These are phyloP conservation scores for Heliconius nattereri DNA, from an alignment of 1,140 invertebrate species.

Conservation along the genomic window DNA sequence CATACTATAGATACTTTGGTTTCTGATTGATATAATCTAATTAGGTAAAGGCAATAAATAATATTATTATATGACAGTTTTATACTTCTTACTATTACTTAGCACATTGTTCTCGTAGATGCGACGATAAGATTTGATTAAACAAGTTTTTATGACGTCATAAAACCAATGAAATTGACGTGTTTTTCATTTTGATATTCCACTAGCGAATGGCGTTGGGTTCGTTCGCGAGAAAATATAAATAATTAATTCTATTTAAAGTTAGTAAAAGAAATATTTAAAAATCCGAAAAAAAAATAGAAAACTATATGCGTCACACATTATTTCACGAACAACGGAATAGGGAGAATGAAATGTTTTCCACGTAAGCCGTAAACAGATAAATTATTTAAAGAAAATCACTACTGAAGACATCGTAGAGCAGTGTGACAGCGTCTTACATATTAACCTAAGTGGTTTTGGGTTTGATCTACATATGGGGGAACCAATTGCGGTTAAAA, in stretches of 20 bases:
- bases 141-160: slow-evolving; percentile 36
- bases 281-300: too few relatives aligned
- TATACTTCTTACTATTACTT: slow-evolving; percentile 27
- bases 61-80: slow-evolving; percentile 12
- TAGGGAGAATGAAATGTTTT: too few relatives aligned
- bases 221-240: not conserved
- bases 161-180: slow-evolving; percentile 17
- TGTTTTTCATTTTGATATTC: slow-evolving; percentile 23
- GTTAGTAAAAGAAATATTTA: too few relatives aligned
- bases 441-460: too few relatives aligned
- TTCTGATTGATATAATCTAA: not conserved
- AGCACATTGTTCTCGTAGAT: slow-evolving; percentile 26
- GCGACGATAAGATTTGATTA: slow-evolving; percentile 32
- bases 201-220: not conserved
- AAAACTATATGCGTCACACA: too few relatives aligned
- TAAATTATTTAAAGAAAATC: too few relatives aligned
- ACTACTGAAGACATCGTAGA: too few relatives aligned
- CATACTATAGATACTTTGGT: not conserved
- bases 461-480: too few relatives aligned
- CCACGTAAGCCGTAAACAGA: too few relatives aligned
- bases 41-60: not conserved
- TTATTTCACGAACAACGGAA: too few relatives aligned
- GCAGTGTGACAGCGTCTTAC: too few relatives aligned
- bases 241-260: not conserved
- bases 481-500: too few relatives aligned